These are phyloP conservation scores for Oryzias melastigma DNA, from an alignment of 2,113 vertebrate genomes.

Conservation along the genomic window DNA sequence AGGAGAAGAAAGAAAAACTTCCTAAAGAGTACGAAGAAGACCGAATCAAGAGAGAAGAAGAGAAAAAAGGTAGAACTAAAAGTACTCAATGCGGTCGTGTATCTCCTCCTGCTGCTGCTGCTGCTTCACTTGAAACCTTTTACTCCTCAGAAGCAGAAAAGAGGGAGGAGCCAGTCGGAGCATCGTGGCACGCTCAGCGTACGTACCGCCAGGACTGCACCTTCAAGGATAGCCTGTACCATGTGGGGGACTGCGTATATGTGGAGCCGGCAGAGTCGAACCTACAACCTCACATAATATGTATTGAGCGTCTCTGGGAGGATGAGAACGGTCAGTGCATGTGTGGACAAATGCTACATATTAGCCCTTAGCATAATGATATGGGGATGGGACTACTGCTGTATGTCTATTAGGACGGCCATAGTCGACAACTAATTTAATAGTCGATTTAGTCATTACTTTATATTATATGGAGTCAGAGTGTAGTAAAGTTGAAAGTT, in stretches of 20 bases:
- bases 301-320: slow-evolving; percentile 97
- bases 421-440: too few species aligned
- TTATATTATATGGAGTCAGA: too few species aligned
- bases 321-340: slow-evolving; percentile 88
- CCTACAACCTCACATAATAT: slow-evolving; percentile 95
- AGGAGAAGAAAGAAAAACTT: slow-evolving; percentile 96
- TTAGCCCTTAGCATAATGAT: too few species aligned
- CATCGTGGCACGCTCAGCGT: slow-evolving; percentile 86
- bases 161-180: slow-evolving; percentile 87
- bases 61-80: slow-evolving; percentile 86
- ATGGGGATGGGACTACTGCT: too few species aligned
- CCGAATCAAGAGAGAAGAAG: slow-evolving; percentile 95
- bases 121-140: slow-evolving; percentile 18
- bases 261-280: slow-evolving; percentile 94
- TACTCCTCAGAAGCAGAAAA: slow-evolving; percentile 90
- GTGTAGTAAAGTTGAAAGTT: too few species aligned
- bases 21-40: slow-evolving; percentile 97
- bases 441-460: too few species aligned
- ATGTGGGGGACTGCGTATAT: slow-evolving; percentile 96
- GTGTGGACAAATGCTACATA: too few species aligned
- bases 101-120: not conserved
- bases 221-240: slow-evolving; percentile 98
- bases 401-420: too few species aligned
- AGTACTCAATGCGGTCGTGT: not conserved
- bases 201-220: slow-evolving; percentile 99